phyloP scores from a whole-genome alignment of 2,888 invertebrate genomes.

The Acronicta leporina region DNA sequence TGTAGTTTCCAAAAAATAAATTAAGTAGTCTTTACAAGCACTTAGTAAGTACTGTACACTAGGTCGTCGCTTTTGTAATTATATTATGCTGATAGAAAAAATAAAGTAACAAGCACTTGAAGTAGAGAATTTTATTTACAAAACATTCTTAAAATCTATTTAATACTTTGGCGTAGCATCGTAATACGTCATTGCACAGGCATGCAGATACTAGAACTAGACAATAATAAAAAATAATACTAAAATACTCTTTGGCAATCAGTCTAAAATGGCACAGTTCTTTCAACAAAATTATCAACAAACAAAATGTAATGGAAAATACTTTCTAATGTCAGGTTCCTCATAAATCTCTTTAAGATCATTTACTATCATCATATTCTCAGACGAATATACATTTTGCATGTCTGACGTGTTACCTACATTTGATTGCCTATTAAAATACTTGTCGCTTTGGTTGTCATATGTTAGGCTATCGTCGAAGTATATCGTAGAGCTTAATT shows the following conservation, averaged over 20 bases:
- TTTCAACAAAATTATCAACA: conserved; percentile 69
- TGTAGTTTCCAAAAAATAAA: no score
- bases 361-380: conserved; percentile 52
- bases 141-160: conserved; percentile 65
- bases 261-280: conserved; percentile 71
- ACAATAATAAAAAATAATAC: conserved; percentile 65
- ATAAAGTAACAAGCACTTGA: conserved; percentile 25
- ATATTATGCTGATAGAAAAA: not conserved
- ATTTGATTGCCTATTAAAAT: conserved; percentile 63
- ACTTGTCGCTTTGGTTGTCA: conserved; percentile 68
- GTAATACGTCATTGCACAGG: conserved; percentile 57
- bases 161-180: conserved; percentile 67
- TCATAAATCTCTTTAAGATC: conserved; percentile 65
- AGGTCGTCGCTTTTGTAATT: no score
- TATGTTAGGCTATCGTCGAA: conserved; percentile 78
- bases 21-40: no score
- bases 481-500: conserved; percentile 70
- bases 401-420: conserved; percentile 59
- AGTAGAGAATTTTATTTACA: conserved; percentile 71
- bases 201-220: conserved; percentile 61
- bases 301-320: conserved; percentile 74
- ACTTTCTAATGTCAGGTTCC: conserved; percentile 72
- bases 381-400: conserved; percentile 56
- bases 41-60: not conserved
- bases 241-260: conserved; percentile 80